A percentile compares a stretch with the other conserved stretches of the same genome.
These are phyloP conservation scores for Anguilla obscura DNA, from an alignment of 2,797 vertebrate species.

Conservation along the genomic window DNA sequence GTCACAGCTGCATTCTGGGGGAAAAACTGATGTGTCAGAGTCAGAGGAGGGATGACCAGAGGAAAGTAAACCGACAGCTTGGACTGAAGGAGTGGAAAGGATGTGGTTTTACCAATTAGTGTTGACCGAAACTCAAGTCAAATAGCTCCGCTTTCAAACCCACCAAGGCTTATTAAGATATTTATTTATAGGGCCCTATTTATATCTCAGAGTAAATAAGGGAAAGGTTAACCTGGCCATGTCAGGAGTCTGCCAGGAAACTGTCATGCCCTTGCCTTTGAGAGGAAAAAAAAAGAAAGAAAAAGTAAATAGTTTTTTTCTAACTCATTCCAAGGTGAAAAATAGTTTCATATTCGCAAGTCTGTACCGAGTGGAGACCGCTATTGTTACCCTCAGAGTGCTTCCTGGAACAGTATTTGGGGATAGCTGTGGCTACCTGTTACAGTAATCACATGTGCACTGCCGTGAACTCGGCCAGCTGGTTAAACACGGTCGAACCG, in stretches of 20 bases:
- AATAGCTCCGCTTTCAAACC: not conserved
- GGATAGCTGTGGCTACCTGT: slow-evolving; percentile 33
- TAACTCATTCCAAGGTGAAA: slow-evolving; percentile 27
- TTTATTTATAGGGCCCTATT: not conserved
- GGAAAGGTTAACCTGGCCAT: slow-evolving; percentile 25
- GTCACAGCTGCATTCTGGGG: not conserved
- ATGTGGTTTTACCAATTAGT: slow-evolving; percentile 8
- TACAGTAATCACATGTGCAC: slow-evolving; percentile 37
- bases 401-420: slow-evolving; percentile 28
- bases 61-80: not conserved
- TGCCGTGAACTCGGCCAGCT: not conserved
- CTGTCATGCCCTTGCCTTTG: slow-evolving; percentile 24
- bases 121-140: not conserved
- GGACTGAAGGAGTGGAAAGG: not conserved
- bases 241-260: slow-evolving; percentile 28
- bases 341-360: not conserved
- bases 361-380: not conserved
- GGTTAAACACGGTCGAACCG: not conserved
- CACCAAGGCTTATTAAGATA: not conserved
- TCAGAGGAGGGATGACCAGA: not conserved
- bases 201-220: not conserved
- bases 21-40: not conserved
- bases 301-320: slow-evolving; percentile 3
- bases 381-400: slow-evolving; percentile 20
- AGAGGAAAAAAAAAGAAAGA: slow-evolving; percentile 25